phyloP scores from a whole-genome alignment of 1,140 invertebrate species.

The Wasmannia auropunctata region DNA sequence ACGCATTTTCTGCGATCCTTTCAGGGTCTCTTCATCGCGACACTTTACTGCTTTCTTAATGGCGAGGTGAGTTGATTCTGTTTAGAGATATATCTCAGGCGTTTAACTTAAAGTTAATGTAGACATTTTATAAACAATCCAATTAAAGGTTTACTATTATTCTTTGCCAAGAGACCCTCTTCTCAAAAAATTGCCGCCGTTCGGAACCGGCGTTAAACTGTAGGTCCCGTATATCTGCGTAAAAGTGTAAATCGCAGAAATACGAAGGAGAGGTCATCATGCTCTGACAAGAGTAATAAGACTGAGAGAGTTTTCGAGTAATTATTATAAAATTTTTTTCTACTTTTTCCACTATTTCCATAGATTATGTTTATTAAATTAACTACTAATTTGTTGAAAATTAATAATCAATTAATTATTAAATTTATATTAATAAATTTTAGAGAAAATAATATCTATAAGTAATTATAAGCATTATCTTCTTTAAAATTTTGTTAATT shows the following conservation, averaged over 20 bases:
- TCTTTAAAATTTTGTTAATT: background rate
- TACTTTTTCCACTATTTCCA: background rate
- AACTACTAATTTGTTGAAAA: background rate
- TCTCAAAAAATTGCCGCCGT: no score
- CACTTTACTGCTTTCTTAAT: conserved; percentile 95
- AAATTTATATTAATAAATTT: no score
- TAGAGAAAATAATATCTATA: background rate
- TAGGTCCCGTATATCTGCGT: no score
- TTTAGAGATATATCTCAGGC: background rate
- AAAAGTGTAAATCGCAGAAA: no score
- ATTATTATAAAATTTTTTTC: background rate
- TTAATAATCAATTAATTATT: background rate
- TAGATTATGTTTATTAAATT: background rate
- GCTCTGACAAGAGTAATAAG: no score
- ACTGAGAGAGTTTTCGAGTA: no score
- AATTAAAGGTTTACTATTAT: background rate
- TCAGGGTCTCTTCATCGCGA: conserved; percentile 94
- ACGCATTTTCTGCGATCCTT: conserved; percentile 93
- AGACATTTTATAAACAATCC: background rate
- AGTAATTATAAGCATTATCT: background rate
- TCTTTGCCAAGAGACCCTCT: no score
- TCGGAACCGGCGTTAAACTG: no score
- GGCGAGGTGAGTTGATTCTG: conserved; percentile 89
- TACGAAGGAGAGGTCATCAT: no score
- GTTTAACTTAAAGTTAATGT: background rate